These are phyloP conservation scores for Lagorchestes hirsutus DNA, from an alignment of 2,797 vertebrate species.

Conservation along the genomic window DNA sequence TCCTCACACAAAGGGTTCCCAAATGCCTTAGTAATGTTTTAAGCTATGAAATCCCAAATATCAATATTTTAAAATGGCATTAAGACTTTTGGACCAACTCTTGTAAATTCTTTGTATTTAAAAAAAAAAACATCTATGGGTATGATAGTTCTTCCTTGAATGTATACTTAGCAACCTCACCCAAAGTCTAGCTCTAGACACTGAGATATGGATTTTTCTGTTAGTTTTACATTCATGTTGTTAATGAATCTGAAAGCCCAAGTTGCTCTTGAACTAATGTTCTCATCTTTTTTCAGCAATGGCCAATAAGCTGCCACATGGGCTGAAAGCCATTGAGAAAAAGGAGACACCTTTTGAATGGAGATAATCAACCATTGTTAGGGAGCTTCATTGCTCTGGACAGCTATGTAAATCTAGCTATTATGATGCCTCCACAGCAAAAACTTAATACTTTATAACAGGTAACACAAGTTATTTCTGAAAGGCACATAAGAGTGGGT, in stretches of 20 bases:
- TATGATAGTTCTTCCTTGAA: not conserved
- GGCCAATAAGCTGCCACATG: not conserved
- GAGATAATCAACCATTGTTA: not conserved
- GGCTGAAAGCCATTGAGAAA: not conserved
- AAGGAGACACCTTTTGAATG: not conserved
- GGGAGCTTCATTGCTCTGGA: not conserved
- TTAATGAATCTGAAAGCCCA: not conserved
- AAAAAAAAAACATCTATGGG: too few species aligned
- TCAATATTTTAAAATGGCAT: not conserved
- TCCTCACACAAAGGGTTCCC: not conserved
- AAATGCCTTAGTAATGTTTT: not conserved
- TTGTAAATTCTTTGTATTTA: not conserved
- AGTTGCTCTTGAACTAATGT: not conserved
- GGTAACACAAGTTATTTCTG: not conserved
- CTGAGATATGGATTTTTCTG: not conserved
- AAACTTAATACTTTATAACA: not conserved
- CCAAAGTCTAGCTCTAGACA: not conserved
- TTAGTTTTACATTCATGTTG: not conserved
- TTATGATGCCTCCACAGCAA: not conserved
- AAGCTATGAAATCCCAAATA: not conserved
- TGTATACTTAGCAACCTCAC: not conserved
- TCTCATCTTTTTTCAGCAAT: not conserved
- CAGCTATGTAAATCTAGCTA: not conserved
- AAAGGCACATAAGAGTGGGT: not conserved
- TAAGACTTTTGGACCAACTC: not conserved